Base-by-base conservation (phyloP, 2,113 vertebrate genomes). In the Protobothrops flavoviridis region DNA sequence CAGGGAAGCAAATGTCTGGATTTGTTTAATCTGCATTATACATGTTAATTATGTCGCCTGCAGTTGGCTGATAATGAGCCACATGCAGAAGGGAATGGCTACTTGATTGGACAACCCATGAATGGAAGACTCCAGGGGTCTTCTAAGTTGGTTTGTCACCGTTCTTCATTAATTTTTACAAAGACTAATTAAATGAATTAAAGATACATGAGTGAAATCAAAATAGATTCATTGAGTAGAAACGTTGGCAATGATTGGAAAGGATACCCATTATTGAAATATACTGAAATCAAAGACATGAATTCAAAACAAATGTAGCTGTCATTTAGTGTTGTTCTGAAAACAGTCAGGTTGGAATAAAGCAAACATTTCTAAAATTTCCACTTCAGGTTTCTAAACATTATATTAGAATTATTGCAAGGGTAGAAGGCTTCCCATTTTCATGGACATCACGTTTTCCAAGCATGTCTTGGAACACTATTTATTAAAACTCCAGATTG, bases 1-100 rank as follows among this genome's bases (percentile, higher is more conserved):
- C 56, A 90, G 92, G 61, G 92, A 90, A 90, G 89, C 92, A 93
- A 93, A 90, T 90, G 92, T 87, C 92, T 93, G 92, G 92, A 90
- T 93, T 90, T 93, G 92, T 93, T 93, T 93, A 93, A 93, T 93
- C 81, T 93, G 81, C 89, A 90, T 93, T 93, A 64, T 90, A 93
- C 92, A 93, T 93, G 92, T 93, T 90, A 93, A 93, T 93, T 93
- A 90, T 93, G 92, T 90, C 21, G 89, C 56, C 92, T 93, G 92
- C 92, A 93, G 92, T 93, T 93, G 92, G 92, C 56, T 93, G 92
- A 93, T 93, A 93, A 93, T 93, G 92, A 87, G 86, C 87, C 92
- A 93, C 89, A 93, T 90, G 92, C 74, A 90, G 81, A 90, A 90
- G 89, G 33, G 53, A 48, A 81, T 53, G 21, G 52, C 64, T 64